These are phyloP conservation scores for Ernsta delagoae DNA, from an alignment of 2,888 invertebrate species.

Conservation along the genomic window DNA sequence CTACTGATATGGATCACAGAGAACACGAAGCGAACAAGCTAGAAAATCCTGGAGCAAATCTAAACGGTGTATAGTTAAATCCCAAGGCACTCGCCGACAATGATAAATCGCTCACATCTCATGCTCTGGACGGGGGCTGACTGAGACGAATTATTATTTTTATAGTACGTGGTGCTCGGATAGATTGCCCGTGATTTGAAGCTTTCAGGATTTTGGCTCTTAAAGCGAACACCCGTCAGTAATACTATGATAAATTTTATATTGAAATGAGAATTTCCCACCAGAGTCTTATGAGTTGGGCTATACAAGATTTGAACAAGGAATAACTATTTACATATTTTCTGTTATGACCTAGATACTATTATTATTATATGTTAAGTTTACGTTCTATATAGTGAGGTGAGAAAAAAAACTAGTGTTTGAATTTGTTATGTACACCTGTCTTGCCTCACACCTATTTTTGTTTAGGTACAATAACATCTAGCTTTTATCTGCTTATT, in stretches of 20 bases:
- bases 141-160: conserved; percentile 80
- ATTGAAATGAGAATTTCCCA: conserved; percentile 13
- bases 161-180: conserved; percentile 73
- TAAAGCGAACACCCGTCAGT: conserved; percentile 50
- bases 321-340: no score
- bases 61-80: conserved; percentile 25
- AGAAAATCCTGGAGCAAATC: conserved; percentile 30
- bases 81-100: conserved; percentile 30
- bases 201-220: conserved; percentile 66
- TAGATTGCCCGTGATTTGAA: conserved; percentile 77
- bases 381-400: no score
- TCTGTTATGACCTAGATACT: no score
- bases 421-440: no score
- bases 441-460: no score
- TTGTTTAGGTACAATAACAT: no score
- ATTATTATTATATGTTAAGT: no score
- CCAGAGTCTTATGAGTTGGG: background rate
- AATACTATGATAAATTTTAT: conserved; percentile 39
- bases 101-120: conserved; percentile 41
- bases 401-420: no score
- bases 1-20: background rate
- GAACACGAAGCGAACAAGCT: conserved; percentile 28
- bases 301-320: background rate
- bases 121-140: conserved; percentile 41
- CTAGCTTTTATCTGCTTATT: no score